A percentile compares a stretch with the other conserved stretches of the same genome.
Conservation (phyloP, 2,797 vertebrate genomes). For the Myripristis jacobus region DNA sequence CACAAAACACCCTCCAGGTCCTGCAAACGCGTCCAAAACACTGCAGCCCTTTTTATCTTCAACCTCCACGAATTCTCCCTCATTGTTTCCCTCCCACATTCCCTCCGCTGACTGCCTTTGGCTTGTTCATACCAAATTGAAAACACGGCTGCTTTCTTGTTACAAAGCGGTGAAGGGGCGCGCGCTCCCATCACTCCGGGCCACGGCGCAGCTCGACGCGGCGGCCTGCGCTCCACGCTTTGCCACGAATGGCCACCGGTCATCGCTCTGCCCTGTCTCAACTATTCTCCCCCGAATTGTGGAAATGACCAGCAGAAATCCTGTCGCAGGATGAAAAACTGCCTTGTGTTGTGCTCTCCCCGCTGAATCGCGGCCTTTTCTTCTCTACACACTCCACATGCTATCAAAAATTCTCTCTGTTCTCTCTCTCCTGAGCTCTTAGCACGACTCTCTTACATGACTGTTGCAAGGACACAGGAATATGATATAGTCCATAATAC, state of each 20-base stretch:
- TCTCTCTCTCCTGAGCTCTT: background rate
- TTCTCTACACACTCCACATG: background rate
- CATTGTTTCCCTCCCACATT: conserved; percentile 11
- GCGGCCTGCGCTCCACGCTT: background rate
- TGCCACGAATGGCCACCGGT: conserved; percentile 24
- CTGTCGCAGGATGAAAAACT: conserved; percentile 11
- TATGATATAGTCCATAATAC: background rate
- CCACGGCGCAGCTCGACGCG: conserved; percentile 3
- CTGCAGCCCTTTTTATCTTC: conserved; percentile 26
- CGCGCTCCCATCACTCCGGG: background rate
- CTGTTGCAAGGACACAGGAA: background rate
- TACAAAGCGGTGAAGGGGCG: conserved; percentile 5
- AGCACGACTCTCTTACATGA: background rate
- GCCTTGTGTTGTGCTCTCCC: conserved; percentile 23
- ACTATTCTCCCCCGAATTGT: background rate
- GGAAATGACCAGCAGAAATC: conserved; percentile 26
- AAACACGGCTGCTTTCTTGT: background rate
- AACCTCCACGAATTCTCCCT: conserved; percentile 27
- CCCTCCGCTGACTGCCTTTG: conserved; percentile 20
- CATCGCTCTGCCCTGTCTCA: conserved; percentile 21
- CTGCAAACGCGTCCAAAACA: conserved; percentile 45
- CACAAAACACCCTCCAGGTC: conserved; percentile 22
- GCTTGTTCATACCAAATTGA: conserved; percentile 42
- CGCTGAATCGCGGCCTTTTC: conserved; percentile 2
- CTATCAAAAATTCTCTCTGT: background rate